Conservation (phyloP, 2,888 invertebrate species). For the Pyrrhia umbra region DNA sequence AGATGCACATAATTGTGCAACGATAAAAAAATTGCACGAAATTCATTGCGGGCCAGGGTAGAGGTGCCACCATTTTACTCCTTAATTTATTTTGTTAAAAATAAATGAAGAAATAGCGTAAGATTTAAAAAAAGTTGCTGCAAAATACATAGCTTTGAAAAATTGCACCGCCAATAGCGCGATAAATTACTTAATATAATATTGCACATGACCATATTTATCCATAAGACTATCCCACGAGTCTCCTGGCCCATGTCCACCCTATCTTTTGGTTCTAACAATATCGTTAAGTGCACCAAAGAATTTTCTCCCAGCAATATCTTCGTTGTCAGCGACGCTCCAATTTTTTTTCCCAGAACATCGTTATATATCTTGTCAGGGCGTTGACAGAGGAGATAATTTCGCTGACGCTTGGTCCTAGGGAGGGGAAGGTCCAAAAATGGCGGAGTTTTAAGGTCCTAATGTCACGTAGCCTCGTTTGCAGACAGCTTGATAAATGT, state of each 20-base stretch:
- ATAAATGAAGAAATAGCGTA: too few relatives aligned
- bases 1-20: too few relatives aligned
- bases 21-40: too few relatives aligned
- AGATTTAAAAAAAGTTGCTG: too few relatives aligned
- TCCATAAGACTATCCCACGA: too few relatives aligned
- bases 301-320: constrained; percentile 6
- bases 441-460: constrained; percentile 43
- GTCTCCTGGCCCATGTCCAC: background rate
- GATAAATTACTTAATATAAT: too few relatives aligned
- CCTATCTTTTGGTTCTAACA: constrained; percentile 2
- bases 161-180: too few relatives aligned
- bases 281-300: constrained; percentile 21
- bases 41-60: too few relatives aligned
- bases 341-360: constrained; percentile 23
- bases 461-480: constrained; percentile 51
- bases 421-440: constrained; percentile 39
- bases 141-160: too few relatives aligned
- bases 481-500: constrained; percentile 55
- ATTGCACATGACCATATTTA: too few relatives aligned
- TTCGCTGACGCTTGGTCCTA: constrained; percentile 49
- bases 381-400: constrained; percentile 53
- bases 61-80: too few relatives aligned
- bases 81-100: too few relatives aligned
- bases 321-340: background rate
- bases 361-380: constrained; percentile 43